Percentiles rank a stretch among this genome's conserved stretches.
phyloP scores from a whole-genome alignment of 2,113 vertebrate genomes.

The Oreochromis tanganicae region DNA sequence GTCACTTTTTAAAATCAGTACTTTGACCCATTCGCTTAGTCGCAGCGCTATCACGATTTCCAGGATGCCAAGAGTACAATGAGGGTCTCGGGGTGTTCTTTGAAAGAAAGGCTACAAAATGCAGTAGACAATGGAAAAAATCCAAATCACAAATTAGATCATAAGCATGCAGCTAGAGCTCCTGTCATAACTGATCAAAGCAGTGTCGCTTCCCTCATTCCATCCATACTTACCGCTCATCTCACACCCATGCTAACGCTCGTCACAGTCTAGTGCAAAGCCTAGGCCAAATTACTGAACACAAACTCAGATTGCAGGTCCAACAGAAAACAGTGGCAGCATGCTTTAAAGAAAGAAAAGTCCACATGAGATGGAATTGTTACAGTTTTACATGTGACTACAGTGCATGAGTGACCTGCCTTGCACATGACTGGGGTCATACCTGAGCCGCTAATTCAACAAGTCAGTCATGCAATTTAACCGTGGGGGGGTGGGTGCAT shows the following conservation, averaged over 20 bases:
- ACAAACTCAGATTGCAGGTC: slow-evolving; percentile 54
- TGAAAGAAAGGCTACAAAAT: background rate
- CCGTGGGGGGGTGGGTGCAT: background rate
- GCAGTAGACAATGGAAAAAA: background rate
- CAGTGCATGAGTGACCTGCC: background rate
- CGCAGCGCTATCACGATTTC: background rate
- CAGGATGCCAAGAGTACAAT: background rate
- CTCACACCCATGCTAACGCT: slow-evolving; percentile 10
- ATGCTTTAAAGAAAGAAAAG: slow-evolving; percentile 37
- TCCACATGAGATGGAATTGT: background rate
- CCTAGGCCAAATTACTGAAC: background rate
- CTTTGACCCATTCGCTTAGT: background rate
- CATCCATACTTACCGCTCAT: slow-evolving; percentile 41
- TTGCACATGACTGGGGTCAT: background rate
- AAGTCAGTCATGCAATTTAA: slow-evolving; percentile 34
- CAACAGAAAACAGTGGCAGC: slow-evolving; percentile 57
- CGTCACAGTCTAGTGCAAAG: background rate
- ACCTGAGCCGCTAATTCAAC: background rate
- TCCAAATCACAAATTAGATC: slow-evolving; percentile 8
- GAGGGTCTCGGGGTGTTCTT: slow-evolving; percentile 63
- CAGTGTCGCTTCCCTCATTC: slow-evolving; percentile 20
- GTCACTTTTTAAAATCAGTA: background rate
- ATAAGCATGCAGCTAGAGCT: slow-evolving; percentile 48
- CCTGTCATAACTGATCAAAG: slow-evolving; percentile 7
- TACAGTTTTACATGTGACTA: background rate